Evolutionary conservation across 2,797 vertebrate species (phyloP), one percentile per base, ranked within the genome.

Genomic region (Poecilia wingei): DNA sequence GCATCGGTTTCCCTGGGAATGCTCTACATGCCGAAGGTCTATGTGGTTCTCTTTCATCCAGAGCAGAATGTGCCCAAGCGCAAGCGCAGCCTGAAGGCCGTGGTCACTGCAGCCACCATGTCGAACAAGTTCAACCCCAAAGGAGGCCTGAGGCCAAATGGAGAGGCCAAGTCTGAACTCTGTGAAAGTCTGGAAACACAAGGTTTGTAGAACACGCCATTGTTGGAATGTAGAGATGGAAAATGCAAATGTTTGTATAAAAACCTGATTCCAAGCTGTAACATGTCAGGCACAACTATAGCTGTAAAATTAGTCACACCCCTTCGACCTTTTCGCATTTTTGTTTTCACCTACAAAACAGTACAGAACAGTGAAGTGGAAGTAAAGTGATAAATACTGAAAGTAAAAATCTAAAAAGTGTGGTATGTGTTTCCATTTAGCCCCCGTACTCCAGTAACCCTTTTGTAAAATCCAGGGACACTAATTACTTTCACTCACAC

Each of bases 11-110:
- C 98, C 74, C 96, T 99, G 94, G 98, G 98, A 86, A 98, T 99
- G 97, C 97, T 99, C 91, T 99, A 98, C 95, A 97, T 99, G 97
- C 98, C 98, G 76, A 99, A 99, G 94, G 97, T 98, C 92, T 99
- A 98, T 91, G 96, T 99, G 93, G 97, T 99, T 89, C 97, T 99
- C 91, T 96, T 99, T 94, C 98, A 98, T 86, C 98, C 98, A 6
- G 98, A 98, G 95, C 97, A 98, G 96, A 99, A 99, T 59, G 97
- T 99, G 78, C 97, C 97, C 90, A 99, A 98, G 91, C 97, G 97
- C 92, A 99, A 98, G 91, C 96, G 98, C 83, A 99, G 98, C 91
- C 97, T 99, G 91, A 99, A 98, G 91, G 97, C 98, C 0, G 97
- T 99, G 83, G 98, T 98, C 92, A 99, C 98, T 0, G 98, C 98